These are phyloP conservation scores for Smittia aterrima DNA, from an alignment of 2,888 invertebrate genomes.

Conservation along the genomic window DNA sequence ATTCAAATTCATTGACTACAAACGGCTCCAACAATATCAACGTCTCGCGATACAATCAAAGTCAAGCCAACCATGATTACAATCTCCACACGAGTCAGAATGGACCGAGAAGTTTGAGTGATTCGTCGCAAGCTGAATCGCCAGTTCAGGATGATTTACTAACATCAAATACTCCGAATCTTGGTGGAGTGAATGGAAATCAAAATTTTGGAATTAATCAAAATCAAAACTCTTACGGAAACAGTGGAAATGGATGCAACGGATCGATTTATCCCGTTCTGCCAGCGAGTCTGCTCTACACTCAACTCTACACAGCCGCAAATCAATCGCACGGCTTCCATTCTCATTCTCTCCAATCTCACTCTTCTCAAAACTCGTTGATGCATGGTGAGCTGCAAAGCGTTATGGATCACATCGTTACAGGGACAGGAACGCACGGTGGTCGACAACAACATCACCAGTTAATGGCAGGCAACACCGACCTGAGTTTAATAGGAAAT, in stretches of 20 bases:
- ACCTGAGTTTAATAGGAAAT: conserved; percentile 53
- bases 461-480: conserved; percentile 54
- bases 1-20: conserved; percentile 45
- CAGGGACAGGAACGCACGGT: conserved; percentile 51
- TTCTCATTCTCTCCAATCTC: conserved; percentile 64
- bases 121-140: conserved; percentile 79
- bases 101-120: conserved; percentile 74
- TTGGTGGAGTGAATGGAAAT: conserved; percentile 60
- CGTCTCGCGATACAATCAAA: conserved; percentile 64
- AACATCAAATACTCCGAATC: conserved; percentile 63
- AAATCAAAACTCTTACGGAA: conserved; percentile 58
- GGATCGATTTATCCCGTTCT: conserved; percentile 74
- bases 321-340: conserved; percentile 73
- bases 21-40: conserved; percentile 54
- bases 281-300: conserved; percentile 78
- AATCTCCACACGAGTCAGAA: conserved; percentile 57
- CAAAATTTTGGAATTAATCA: conserved; percentile 56
- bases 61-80: conserved; percentile 63
- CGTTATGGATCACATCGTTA: conserved; percentile 74
- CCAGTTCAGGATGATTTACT: conserved; percentile 77
- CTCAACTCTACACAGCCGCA: conserved; percentile 77
- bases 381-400: conserved; percentile 70
- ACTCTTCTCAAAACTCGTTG: conserved; percentile 59
- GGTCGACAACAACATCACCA: conserved; percentile 57
- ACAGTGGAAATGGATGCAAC: conserved; percentile 60